Evolutionary conservation across 1,140 invertebrate species (phyloP).

Genomic region (Mercenaria mercenaria): DNA sequence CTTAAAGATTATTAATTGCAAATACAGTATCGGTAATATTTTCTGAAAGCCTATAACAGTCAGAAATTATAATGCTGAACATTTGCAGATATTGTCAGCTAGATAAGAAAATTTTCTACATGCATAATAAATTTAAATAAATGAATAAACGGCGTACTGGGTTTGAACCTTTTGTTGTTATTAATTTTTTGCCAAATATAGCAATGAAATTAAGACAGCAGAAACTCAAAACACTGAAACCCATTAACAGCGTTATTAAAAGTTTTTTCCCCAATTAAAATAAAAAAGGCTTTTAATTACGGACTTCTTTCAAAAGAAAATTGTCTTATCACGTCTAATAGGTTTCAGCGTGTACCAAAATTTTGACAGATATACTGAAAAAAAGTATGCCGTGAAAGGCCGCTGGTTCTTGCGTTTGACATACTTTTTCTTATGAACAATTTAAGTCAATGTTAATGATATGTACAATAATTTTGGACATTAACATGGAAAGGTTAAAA

Average conservation of each 20-base stretch:
- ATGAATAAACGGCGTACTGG: too few relatives aligned
- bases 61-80: conserved; percentile 30
- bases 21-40: conserved; percentile 38
- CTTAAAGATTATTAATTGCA: conserved; percentile 56
- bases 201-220: too few relatives aligned
- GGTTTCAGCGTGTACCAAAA: not conserved
- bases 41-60: conserved; percentile 24
- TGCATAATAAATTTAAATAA: too few relatives aligned
- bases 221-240: too few relatives aligned
- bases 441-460: conserved; percentile 15
- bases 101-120: not conserved
- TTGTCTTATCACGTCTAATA: not conserved
- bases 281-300: not conserved
- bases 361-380: not conserved
- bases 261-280: not conserved
- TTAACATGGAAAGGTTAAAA: conserved; percentile 44
- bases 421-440: not conserved
- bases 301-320: not conserved
- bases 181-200: too few relatives aligned
- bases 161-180: too few relatives aligned
- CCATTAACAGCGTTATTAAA: too few relatives aligned
- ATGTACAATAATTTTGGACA: conserved; percentile 22
- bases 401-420: not conserved
- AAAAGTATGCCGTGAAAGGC: not conserved
- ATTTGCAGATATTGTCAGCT: conserved; percentile 3